phyloP scores from a whole-genome alignment of 1,140 invertebrate genomes.

The Drosophila miranda region DNA sequence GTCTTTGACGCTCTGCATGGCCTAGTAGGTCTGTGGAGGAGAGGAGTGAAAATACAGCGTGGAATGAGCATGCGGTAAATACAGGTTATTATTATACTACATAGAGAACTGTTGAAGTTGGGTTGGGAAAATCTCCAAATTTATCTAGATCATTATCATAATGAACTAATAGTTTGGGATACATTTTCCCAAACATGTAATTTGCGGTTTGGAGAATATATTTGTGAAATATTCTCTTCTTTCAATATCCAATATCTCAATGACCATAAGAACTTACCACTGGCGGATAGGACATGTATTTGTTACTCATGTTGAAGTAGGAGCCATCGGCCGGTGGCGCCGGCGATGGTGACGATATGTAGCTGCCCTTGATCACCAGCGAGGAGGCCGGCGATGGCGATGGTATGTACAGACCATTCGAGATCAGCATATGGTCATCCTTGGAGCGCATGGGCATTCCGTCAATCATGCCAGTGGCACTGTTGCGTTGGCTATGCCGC shows the following conservation, averaged over 20 bases:
- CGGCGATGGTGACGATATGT: conserved; percentile 84
- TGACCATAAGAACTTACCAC: conserved; percentile 81
- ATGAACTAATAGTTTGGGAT: neutral
- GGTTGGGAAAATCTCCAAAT: neutral
- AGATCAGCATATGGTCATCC: conserved; percentile 78
- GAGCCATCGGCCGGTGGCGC: conserved; percentile 90
- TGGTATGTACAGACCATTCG: conserved; percentile 73
- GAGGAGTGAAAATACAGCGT: conserved; percentile 9
- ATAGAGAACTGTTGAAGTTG: conserved; percentile 29
- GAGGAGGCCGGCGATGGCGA: conserved; percentile 77
- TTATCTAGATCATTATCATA: conserved; percentile 28
- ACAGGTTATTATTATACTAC: conserved; percentile 36
- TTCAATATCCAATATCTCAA: too few relatives aligned
- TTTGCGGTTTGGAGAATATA: neutral
- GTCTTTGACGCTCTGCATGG: conserved; percentile 55
- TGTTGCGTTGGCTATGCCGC: conserved; percentile 72
- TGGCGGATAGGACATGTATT: conserved; percentile 88
- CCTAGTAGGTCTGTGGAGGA: conserved; percentile 61
- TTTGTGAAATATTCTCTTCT: neutral
- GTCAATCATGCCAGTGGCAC: conserved; percentile 67
- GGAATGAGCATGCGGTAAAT: conserved; percentile 32
- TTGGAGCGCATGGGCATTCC: conserved; percentile 75
- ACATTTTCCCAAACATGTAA: neutral
- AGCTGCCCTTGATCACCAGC: conserved; percentile 77
- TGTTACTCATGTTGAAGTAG: conserved; percentile 90